These are phyloP conservation scores for Tanytarsus gracilentus DNA, from an alignment of 2,888 invertebrate species.

Conservation along the genomic window DNA sequence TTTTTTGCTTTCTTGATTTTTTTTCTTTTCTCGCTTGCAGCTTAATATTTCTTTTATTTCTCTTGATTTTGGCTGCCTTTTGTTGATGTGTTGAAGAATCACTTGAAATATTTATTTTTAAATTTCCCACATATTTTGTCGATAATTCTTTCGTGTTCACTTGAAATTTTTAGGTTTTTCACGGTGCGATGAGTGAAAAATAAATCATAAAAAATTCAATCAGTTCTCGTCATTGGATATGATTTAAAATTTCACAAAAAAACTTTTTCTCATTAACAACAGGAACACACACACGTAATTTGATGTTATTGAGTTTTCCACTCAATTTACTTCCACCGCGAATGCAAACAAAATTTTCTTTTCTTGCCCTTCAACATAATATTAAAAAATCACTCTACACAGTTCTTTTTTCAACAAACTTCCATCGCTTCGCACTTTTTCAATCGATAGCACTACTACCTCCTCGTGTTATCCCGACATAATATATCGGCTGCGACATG, in stretches of 20 bases:
- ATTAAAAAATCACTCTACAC: background rate
- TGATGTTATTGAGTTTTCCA: conserved; percentile 1
- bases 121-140: background rate
- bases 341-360: background rate
- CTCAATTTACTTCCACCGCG: background rate
- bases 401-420: background rate
- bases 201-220: background rate
- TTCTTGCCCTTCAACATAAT: background rate
- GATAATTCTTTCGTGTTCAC: background rate
- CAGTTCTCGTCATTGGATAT: background rate
- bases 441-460: no score
- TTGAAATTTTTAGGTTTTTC: background rate
- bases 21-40: no score
- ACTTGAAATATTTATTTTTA: no score
- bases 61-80: no score
- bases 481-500: no score
- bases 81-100: no score
- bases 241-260: background rate
- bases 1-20: no score
- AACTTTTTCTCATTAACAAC: background rate
- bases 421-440: no score
- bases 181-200: background rate
- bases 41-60: no score
- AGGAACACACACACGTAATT: background rate
- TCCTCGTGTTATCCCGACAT: no score